Evolutionary conservation across 2,797 vertebrate species (phyloP).

Genomic region (Aldrovandia affinis): DNA sequence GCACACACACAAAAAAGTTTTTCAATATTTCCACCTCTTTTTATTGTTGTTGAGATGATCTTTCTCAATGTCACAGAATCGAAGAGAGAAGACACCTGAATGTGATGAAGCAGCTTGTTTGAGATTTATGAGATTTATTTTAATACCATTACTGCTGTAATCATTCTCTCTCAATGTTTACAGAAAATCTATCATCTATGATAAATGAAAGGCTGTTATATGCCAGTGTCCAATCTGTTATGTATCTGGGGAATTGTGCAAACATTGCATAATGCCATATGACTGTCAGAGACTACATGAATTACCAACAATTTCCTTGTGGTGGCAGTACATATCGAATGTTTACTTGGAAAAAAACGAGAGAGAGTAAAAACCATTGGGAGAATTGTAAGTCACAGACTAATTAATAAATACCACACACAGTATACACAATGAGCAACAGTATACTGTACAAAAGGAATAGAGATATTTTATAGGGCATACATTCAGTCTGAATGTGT

Average conservation of each 20-base stretch:
- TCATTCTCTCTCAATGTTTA: neutral
- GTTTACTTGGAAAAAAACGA: neutral
- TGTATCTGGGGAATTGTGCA: neutral
- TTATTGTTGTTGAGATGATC: neutral
- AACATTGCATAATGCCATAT: neutral
- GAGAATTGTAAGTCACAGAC: neutral
- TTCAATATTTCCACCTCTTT: neutral
- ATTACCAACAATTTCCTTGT: neutral
- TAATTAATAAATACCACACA: neutral
- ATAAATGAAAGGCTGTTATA: neutral
- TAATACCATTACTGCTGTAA: neutral
- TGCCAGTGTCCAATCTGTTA: neutral
- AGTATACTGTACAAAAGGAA: too few species aligned
- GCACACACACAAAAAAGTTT: neutral
- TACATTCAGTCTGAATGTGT: neutral
- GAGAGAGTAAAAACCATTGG: neutral
- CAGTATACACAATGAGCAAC: too few species aligned
- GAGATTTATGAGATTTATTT: neutral
- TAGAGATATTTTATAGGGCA: neutral
- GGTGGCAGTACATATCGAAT: neutral
- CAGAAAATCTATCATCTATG: neutral
- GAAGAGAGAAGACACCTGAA: neutral
- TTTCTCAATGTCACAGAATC: neutral
- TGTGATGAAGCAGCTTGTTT: neutral
- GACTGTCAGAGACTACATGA: neutral